Evolutionary conservation across 2,888 invertebrate genomes (phyloP), one percentile per base, ranked within the genome.

Genomic region (Acleris cristana): DNA sequence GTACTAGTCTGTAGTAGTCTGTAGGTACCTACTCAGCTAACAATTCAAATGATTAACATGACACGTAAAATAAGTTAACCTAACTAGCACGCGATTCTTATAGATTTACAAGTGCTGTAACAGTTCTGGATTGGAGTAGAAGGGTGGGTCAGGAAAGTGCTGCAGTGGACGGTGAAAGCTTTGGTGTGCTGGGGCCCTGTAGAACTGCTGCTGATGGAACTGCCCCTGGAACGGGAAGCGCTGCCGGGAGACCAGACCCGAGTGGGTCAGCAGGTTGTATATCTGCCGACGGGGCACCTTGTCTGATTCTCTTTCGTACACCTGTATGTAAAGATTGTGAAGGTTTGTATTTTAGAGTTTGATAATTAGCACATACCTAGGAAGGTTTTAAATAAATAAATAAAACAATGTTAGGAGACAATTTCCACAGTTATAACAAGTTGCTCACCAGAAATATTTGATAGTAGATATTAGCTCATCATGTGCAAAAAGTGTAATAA

Each of bases 181-280:
- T 18, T 66, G 70, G 52, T 12, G 69, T 14, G 68, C n/a, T 45
- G 65, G 57, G 14, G 56, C 55, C 56, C 75, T 64, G 10, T 48
- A 51, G 51, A 30, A 57, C n/a, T 48, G 55, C 61, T 44, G 51
- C 44, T 40, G 75, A 64, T 56, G 73, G 68, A 57, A 21, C 73
- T 65, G 65, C 74, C 71, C 73, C 72, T 71, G 57, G 59, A 59
- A 21, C 56, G 69, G 70, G 23, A 71, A 71, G 63, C 73, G 63
- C 63, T 77, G 74, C 49, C 93, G 82, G 30, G 90, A 87, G 55
- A 95, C 87, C 26, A 95, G 85, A 2, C 95, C 95, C 0, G 95
- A 95, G 80, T 95, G 95, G 1, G 94, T 94, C 56, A 95, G 85
- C 49, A 95, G 94, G 59, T 93, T 94, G 84, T 95, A 95, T 71